A percentile compares a stretch with the other conserved stretches of the same genome.
Conservation (phyloP, 2,797 vertebrate genomes). For the Chelon auratus region DNA sequence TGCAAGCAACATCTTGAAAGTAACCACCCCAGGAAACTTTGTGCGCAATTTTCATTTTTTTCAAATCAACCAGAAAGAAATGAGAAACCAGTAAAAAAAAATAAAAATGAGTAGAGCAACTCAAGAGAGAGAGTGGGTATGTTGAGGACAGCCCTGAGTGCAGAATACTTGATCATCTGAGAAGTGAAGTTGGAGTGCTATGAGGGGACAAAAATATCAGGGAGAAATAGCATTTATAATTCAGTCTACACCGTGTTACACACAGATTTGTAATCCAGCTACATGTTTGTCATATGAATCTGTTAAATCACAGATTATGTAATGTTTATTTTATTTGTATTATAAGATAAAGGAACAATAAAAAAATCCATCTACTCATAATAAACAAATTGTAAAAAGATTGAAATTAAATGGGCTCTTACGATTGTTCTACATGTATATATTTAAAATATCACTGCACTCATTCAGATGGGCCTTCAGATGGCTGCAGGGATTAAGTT, state of each 20-base stretch:
- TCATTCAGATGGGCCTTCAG: no score
- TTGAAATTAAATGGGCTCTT: no score
- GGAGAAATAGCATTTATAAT: not conserved
- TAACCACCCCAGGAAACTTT: conserved; percentile 7
- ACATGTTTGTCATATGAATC: not conserved
- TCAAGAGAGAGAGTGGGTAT: not conserved
- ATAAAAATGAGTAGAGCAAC: not conserved
- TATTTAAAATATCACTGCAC: no score
- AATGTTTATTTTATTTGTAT: no score
- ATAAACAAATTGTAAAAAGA: no score
- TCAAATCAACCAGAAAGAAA: not conserved
- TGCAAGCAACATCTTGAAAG: conserved; percentile 5
- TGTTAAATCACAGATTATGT: not conserved
- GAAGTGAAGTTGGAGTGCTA: not conserved
- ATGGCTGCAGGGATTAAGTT: no score
- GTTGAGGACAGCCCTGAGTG: conserved; percentile 3
- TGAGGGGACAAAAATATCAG: not conserved
- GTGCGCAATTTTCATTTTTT: not conserved
- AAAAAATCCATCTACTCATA: no score
- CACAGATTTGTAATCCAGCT: not conserved
- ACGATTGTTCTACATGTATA: no score
- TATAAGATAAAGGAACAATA: no score
- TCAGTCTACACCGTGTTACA: not conserved
- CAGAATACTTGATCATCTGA: conserved; percentile 5
- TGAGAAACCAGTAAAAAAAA: not conserved